A percentile compares a stretch with the other conserved stretches of the same genome.
Conservation (phyloP, 2,797 vertebrate genomes). For the Lagorchestes hirsutus region DNA sequence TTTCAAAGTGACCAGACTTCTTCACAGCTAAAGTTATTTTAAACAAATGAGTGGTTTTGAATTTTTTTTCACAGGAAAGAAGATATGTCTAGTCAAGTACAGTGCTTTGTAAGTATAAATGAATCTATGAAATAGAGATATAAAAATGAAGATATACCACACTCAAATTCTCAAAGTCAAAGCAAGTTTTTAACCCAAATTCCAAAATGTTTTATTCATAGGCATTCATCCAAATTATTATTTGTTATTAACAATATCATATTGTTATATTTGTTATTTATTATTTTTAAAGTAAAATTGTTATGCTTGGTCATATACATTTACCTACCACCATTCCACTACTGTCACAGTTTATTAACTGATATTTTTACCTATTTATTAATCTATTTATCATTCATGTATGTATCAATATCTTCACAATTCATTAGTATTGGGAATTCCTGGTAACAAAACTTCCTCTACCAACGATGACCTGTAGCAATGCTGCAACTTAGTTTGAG, state of each 20-base stretch:
- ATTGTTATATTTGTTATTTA: neutral
- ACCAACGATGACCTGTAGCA: neutral
- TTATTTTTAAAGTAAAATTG: neutral
- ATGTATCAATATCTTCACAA: neutral
- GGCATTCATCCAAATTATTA: neutral
- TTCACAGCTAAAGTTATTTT: constrained; percentile 2
- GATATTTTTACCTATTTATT: neutral
- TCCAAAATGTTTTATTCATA: neutral
- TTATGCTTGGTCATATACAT: neutral
- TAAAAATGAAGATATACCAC: too few relatives aligned
- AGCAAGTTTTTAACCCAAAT: neutral
- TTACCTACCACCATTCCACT: neutral
- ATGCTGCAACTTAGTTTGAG: neutral
- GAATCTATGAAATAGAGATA: neutral
- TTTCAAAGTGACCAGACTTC: constrained; percentile 22
- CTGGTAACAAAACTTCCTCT: neutral
- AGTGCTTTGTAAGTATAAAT: neutral
- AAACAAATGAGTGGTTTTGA: neutral
- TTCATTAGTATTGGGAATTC: neutral
- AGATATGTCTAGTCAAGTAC: neutral
- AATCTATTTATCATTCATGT: neutral
- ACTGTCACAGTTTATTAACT: neutral
- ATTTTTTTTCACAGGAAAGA: neutral
- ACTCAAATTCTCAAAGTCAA: neutral
- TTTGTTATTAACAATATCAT: neutral